Conservation (phyloP, 2,888 invertebrate genomes). For the Ganaspis brasiliensis region DNA sequence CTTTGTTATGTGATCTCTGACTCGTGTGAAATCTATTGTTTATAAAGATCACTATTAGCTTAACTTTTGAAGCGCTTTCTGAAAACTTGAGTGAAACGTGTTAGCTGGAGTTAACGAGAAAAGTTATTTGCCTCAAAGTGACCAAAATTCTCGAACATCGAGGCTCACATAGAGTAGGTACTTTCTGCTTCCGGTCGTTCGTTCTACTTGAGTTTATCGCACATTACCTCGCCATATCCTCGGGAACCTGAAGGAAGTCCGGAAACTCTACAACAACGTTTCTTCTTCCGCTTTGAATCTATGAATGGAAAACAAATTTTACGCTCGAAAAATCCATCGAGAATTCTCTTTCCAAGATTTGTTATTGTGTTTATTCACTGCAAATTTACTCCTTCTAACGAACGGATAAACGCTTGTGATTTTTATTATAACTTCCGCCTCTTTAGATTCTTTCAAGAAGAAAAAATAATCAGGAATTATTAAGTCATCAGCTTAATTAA, state of each 20-base stretch:
- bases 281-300: constrained; percentile 1
- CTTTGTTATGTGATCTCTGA: not conserved
- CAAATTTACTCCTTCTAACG: constrained; percentile 3
- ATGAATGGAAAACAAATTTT: constrained; percentile 24
- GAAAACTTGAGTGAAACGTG: not conserved
- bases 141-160: constrained; percentile 27
- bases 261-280: constrained; percentile 3
- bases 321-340: constrained; percentile 12
- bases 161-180: not conserved
- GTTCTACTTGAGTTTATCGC: constrained; percentile 22
- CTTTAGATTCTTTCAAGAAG: not conserved
- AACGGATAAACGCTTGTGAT: constrained; percentile 2
- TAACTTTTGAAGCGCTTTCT: not conserved
- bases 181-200: constrained; percentile 27
- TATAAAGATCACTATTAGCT: not conserved
- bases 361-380: constrained; percentile 15
- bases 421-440: constrained; percentile 11
- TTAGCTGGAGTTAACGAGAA: constrained; percentile 14
- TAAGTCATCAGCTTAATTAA: not conserved
- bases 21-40: too few species aligned
- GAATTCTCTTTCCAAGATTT: constrained; percentile 7
- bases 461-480: not conserved
- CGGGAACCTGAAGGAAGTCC: not conserved
- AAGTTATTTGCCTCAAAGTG: constrained; percentile 3
- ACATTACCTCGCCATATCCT: constrained; percentile 12